A percentile compares a stretch with the other conserved stretches of the same genome.
Conservation (phyloP, 2,888 invertebrate genomes). For the Pheosia tremula region DNA sequence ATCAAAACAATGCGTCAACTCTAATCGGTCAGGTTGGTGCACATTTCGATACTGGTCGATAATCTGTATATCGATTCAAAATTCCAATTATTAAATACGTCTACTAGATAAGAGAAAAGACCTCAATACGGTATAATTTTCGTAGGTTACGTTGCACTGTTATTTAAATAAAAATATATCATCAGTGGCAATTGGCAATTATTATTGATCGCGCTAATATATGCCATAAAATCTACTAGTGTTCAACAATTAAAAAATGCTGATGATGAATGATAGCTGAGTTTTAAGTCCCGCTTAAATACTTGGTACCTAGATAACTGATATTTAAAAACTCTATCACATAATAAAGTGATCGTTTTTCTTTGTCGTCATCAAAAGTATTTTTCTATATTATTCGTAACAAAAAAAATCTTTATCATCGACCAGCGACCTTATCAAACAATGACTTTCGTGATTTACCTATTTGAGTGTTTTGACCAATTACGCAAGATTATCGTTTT, state of each 20-base stretch:
- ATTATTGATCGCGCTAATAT: too few species aligned
- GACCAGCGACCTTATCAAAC: constrained; percentile 52
- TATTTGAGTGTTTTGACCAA: constrained; percentile 44
- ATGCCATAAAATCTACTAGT: too few species aligned
- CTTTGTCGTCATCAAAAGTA: constrained; percentile 1
- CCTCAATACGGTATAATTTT: neutral
- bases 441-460: constrained; percentile 48
- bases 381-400: constrained; percentile 27
- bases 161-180: too few species aligned
- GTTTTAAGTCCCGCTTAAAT: neutral
- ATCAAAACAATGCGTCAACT: constrained; percentile 35
- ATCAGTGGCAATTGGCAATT: too few species aligned
- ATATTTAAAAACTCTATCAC: neutral
- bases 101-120: neutral
- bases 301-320: neutral
- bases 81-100: neutral
- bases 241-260: too few species aligned
- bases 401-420: constrained; percentile 40
- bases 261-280: too few species aligned
- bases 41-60: neutral
- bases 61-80: neutral
- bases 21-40: constrained; percentile 37
- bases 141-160: neutral
- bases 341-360: constrained; percentile 1
- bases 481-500: constrained; percentile 53